Percentiles rank a stretch among this genome's conserved stretches.
Evolutionary conservation across 2,797 vertebrate genomes (phyloP).

Genomic region (Pangasius larnaudii): DNA sequence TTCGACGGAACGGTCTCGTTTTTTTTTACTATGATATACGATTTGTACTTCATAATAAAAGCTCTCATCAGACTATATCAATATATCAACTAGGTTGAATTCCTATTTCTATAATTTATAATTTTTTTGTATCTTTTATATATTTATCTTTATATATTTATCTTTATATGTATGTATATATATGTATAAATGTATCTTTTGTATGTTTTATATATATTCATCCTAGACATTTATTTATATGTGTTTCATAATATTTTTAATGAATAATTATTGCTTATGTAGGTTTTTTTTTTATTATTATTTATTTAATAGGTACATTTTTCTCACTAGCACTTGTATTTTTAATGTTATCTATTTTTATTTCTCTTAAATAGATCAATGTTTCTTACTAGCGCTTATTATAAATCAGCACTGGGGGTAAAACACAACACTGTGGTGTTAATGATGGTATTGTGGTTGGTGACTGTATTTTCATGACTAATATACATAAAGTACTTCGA

Average conservation of each 20-base stretch:
- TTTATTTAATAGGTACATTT: background rate
- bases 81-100: background rate
- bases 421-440: background rate
- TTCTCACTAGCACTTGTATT: background rate
- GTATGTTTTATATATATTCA: background rate
- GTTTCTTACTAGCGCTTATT: background rate
- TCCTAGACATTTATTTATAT: no score
- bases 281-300: background rate
- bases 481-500: background rate
- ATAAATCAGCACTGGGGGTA: background rate
- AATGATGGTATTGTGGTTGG: background rate
- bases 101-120: no score
- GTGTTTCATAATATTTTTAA: no score
- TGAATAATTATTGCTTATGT: no score
- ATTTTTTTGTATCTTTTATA: background rate
- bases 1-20: background rate
- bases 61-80: no score
- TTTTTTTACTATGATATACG: background rate
- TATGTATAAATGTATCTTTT: background rate
- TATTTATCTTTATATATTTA: background rate
- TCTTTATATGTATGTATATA: background rate
- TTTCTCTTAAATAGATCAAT: background rate
- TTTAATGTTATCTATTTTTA: no score
- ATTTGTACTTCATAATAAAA: slow-evolving; percentile 10
- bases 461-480: background rate